These are phyloP conservation scores for Calliphora vicina DNA, from an alignment of 1,140 invertebrate genomes.

Conservation along the genomic window DNA sequence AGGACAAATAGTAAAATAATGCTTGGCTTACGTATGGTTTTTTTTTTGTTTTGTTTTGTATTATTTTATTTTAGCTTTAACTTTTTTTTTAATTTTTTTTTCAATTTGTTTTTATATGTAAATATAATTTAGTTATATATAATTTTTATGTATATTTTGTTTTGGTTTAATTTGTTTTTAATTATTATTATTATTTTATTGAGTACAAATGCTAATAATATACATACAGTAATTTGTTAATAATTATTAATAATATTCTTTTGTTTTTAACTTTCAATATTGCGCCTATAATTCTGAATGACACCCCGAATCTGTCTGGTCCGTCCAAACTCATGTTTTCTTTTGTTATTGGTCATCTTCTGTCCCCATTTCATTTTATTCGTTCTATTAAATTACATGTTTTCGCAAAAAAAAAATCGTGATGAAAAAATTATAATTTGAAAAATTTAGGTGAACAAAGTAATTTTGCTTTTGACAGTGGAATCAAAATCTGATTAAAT, in stretches of 20 bases:
- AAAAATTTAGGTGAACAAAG: too few species aligned
- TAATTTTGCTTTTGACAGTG: too few species aligned
- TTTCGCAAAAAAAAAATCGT: too few species aligned
- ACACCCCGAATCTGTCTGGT: neutral
- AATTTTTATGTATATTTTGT: neutral
- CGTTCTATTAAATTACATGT: too few species aligned
- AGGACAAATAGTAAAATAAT: neutral
- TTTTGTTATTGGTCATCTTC: too few species aligned
- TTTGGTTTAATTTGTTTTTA: neutral
- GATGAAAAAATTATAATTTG: too few species aligned
- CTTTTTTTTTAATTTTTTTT: neutral
- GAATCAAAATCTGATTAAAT: too few species aligned
- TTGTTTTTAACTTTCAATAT: neutral
- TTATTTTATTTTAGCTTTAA: neutral
- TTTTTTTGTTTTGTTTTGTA: neutral
- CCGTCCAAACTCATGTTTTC: too few species aligned
- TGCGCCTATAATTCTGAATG: neutral
- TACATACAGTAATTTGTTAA: neutral
- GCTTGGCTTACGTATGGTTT: neutral
- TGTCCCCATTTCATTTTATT: neutral
- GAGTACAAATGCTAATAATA: slow-evolving; percentile 1
- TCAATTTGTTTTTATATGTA: neutral
- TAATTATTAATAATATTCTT: neutral
- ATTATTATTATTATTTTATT: neutral
- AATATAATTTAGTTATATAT: neutral